Evolutionary conservation across 2,888 invertebrate genomes (phyloP).

Genomic region (Dynastes grantii): DNA sequence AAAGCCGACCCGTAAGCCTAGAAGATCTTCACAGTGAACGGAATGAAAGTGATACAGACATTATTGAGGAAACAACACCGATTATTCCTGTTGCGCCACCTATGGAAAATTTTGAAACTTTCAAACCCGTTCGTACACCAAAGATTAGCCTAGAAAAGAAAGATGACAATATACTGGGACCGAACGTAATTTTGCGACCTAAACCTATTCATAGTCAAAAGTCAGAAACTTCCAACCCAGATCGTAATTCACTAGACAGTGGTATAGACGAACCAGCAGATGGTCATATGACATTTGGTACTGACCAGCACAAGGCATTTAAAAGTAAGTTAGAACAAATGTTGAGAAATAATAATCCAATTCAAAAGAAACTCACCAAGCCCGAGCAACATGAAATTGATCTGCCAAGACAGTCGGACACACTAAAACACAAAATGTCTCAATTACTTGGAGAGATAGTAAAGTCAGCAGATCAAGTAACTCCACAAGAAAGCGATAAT

Average conservation of each 20-base stretch:
- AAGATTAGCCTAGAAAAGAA: conserved; percentile 13
- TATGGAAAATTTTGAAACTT: conserved; percentile 54
- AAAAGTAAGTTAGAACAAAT: conserved; percentile 53
- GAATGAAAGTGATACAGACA: conserved; percentile 47
- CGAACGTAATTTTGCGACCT: background rate
- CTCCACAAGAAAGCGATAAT: background rate
- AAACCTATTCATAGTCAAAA: background rate
- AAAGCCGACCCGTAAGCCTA: conserved; percentile 34
- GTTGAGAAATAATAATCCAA: conserved; percentile 40
- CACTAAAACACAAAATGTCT: conserved; percentile 44
- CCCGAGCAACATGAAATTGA: conserved; percentile 49
- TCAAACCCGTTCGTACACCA: conserved; percentile 47
- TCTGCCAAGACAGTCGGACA: conserved; percentile 29
- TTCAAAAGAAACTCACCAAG: conserved; percentile 53
- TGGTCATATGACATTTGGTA: conserved; percentile 56
- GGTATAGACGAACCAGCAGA: conserved; percentile 42
- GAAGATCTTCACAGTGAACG: conserved; percentile 38
- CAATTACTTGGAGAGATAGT: conserved; percentile 47
- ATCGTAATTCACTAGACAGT: conserved; percentile 13
- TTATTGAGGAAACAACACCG: conserved; percentile 21
- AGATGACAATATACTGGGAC: background rate
- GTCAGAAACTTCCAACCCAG: background rate
- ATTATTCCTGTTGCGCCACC: conserved; percentile 56
- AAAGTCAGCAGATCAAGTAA: background rate
- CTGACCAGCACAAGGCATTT: conserved; percentile 53